phyloP scores from a whole-genome alignment of 2,888 invertebrate species.

The Caenorhabditis sp. region DNA sequence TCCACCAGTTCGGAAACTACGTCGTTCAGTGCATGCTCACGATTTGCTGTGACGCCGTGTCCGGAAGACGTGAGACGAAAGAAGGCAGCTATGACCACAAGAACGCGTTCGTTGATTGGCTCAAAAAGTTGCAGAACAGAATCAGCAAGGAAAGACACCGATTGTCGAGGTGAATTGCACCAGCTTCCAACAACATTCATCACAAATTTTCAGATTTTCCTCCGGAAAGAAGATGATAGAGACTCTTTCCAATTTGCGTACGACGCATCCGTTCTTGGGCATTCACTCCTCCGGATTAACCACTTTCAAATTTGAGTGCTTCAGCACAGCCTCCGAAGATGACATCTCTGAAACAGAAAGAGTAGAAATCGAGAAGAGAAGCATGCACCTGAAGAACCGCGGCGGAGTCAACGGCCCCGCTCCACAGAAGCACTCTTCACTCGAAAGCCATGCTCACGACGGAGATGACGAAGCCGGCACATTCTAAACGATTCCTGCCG shows the following conservation, averaged over 20 bases:
- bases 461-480: conserved; percentile 30
- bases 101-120: conserved; percentile 24
- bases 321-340: conserved; percentile 27
- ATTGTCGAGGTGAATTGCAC: conserved; percentile 20
- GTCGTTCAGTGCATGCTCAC: conserved; percentile 70
- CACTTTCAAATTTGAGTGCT: conserved; percentile 4
- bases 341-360: conserved; percentile 4
- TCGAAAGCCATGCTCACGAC: conserved; percentile 26
- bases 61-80: conserved; percentile 24
- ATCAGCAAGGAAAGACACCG: conserved; percentile 32
- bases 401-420: neutral
- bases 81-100: conserved; percentile 42
- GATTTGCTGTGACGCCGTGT: conserved; percentile 4
- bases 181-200: too few species aligned
- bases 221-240: conserved; percentile 74
- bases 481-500: neutral
- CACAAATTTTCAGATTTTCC: conserved; percentile 61
- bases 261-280: conserved; percentile 3
- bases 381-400: conserved; percentile 3
- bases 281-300: neutral
- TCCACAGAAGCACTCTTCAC: conserved; percentile 1
- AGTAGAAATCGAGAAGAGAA: neutral
- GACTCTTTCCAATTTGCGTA: conserved; percentile 31
- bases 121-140: conserved; percentile 24
- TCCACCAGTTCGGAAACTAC: conserved; percentile 78